Evolutionary conservation across 1,140 invertebrate species (phyloP).

Genomic region (Dendroctonus valens): DNA sequence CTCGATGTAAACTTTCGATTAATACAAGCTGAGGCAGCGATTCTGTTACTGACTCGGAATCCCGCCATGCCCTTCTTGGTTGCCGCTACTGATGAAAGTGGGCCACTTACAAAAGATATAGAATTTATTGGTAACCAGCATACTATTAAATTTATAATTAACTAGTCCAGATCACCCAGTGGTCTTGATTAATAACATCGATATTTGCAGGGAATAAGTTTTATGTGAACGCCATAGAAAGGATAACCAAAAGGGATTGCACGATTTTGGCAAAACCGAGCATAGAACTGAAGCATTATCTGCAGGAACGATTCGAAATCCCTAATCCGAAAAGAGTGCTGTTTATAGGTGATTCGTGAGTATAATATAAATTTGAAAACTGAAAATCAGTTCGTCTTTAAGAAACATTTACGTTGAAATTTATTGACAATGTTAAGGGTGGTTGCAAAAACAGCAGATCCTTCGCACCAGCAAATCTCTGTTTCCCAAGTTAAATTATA

Average conservation of each 20-base stretch:
- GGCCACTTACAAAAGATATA: slow-evolving; percentile 23
- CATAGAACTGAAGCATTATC: slow-evolving; percentile 23
- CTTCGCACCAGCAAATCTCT: no score
- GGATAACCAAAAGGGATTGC: slow-evolving; percentile 13
- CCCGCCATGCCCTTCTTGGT: slow-evolving; percentile 24
- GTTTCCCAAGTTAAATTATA: slow-evolving; percentile 1
- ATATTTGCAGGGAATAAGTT: slow-evolving; percentile 23
- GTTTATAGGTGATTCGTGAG: slow-evolving; percentile 32
- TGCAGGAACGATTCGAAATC: slow-evolving; percentile 26
- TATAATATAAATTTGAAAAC: neutral
- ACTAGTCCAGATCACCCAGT: no score
- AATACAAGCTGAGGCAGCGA: slow-evolving; percentile 24
- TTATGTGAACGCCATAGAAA: slow-evolving; percentile 25
- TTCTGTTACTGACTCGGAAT: slow-evolving; percentile 19
- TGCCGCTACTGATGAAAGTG: slow-evolving; percentile 24
- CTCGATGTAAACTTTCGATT: slow-evolving; percentile 28
- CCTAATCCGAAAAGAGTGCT: slow-evolving; percentile 14
- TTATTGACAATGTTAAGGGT: neutral
- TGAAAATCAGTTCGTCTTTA: neutral
- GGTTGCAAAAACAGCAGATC: no score
- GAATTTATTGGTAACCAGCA: slow-evolving; percentile 23
- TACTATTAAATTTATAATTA: neutral
- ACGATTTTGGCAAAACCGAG: slow-evolving; percentile 26
- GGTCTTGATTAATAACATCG: no score
- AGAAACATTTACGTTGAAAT: neutral